A percentile compares a stretch with the other conserved stretches of the same genome.
These are phyloP conservation scores for Drosophila anomalipes DNA, from an alignment of 2,888 invertebrate species.

Conservation along the genomic window DNA sequence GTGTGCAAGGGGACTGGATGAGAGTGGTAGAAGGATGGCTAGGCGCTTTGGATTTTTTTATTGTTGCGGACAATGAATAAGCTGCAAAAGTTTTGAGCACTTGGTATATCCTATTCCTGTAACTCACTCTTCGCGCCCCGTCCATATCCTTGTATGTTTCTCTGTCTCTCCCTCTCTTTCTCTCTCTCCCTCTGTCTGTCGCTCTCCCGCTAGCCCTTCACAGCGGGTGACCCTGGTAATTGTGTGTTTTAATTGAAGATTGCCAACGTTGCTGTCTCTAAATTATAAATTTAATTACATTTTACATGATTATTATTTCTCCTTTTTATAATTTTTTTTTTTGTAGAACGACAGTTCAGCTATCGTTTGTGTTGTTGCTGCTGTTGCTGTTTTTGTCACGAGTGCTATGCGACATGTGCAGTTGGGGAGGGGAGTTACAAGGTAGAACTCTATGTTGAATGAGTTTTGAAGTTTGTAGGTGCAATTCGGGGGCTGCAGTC, in stretches of 20 bases:
- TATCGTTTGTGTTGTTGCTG: slow-evolving; percentile 25
- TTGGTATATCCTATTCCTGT: slow-evolving; percentile 79
- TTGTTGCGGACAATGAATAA: slow-evolving; percentile 78
- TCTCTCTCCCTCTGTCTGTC: not conserved
- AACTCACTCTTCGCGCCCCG: not conserved
- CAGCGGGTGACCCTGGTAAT: slow-evolving; percentile 69
- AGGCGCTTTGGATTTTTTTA: slow-evolving; percentile 51
- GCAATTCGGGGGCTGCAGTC: slow-evolving; percentile 37
- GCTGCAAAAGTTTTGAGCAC: slow-evolving; percentile 77
- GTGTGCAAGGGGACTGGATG: slow-evolving; percentile 12
- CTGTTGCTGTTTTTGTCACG: slow-evolving; percentile 18
- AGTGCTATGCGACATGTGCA: slow-evolving; percentile 36
- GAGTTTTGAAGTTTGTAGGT: slow-evolving; percentile 74
- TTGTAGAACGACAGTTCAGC: slow-evolving; percentile 27
- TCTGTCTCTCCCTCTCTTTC: not conserved
- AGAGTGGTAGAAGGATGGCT: slow-evolving; percentile 7
- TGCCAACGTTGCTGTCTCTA: slow-evolving; percentile 66
- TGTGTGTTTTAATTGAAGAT: slow-evolving; percentile 78
- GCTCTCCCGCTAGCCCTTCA: slow-evolving; percentile 12
- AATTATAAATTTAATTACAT: slow-evolving; percentile 82
- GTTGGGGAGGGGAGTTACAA: not conserved
- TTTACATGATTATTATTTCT: slow-evolving; percentile 67
- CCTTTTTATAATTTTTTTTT: not conserved
- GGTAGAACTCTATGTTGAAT: slow-evolving; percentile 59
- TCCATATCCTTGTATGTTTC: not conserved